These are phyloP conservation scores for Phrynosoma platyrhinos DNA, from an alignment of 2,113 vertebrate species.

Conservation along the genomic window DNA sequence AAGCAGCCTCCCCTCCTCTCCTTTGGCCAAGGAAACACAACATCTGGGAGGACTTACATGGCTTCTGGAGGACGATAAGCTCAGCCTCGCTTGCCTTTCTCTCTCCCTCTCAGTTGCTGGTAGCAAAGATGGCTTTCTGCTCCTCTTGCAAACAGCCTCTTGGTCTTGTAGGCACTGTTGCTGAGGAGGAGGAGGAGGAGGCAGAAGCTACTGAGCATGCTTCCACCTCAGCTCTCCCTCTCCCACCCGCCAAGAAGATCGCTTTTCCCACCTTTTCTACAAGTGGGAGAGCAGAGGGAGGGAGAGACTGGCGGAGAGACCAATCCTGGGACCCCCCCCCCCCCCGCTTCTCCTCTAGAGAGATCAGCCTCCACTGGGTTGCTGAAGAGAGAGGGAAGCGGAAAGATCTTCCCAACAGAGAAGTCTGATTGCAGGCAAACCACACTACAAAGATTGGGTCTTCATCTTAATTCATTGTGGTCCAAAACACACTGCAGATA, in stretches of 20 bases:
- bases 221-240: slow-evolving; percentile 59
- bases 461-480: not conserved
- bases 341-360: not conserved
- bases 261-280: not conserved
- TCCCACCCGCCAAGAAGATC: slow-evolving; percentile 1
- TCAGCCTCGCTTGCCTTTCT: slow-evolving; percentile 15
- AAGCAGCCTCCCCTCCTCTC: not conserved
- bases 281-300: accelerated
- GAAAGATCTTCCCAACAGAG: too few species aligned
- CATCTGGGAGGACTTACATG: slow-evolving; percentile 62
- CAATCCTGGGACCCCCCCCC: too few species aligned
- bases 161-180: slow-evolving; percentile 49
- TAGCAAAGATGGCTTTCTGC: slow-evolving; percentile 70
- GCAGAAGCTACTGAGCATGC: slow-evolving; percentile 72
- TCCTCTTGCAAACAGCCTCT: slow-evolving; percentile 52
- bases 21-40: too few species aligned
- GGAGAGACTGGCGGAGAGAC: not conserved
- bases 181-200: slow-evolving; percentile 64
- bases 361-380: not conserved
- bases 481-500: too few species aligned
- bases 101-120: slow-evolving; percentile 15
- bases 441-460: not conserved
- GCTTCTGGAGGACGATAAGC: not conserved
- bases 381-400: not conserved
- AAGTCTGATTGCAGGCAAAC: too few species aligned